Percentiles rank a stretch among this genome's conserved stretches.
phyloP scores from a whole-genome alignment of 2,113 vertebrate genomes.

The Naja naja region DNA sequence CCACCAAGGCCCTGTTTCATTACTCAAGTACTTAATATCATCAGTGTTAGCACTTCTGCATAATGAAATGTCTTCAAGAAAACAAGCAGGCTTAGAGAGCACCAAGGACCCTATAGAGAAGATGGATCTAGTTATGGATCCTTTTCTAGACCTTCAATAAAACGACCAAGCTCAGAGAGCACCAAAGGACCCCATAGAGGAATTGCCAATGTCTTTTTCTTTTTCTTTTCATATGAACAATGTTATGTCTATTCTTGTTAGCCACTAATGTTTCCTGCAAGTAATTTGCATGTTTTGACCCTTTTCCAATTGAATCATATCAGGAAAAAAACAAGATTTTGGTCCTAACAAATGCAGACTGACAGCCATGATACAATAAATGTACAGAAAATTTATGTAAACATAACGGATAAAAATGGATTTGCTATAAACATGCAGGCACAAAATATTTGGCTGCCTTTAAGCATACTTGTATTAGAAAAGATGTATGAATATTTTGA shows the following conservation, averaged over 20 bases:
- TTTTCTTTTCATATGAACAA: conserved; percentile 21
- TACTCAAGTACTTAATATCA: neutral
- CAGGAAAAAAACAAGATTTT: conserved; percentile 30
- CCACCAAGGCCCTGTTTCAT: too few species aligned
- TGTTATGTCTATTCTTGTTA: conserved; percentile 45
- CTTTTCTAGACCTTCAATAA: neutral
- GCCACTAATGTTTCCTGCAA: conserved; percentile 30
- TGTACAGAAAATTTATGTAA: conserved; percentile 60
- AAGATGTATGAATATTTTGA: conserved; percentile 58
- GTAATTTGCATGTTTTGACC: conserved; percentile 52
- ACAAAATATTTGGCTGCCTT: conserved; percentile 50
- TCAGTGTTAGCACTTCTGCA: neutral
- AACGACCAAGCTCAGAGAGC: neutral
- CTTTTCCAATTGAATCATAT: conserved; percentile 51
- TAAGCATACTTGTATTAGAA: conserved; percentile 39
- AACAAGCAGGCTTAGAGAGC: neutral
- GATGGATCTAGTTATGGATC: too few species aligned
- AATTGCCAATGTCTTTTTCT: conserved; percentile 30
- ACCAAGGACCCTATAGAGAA: neutral
- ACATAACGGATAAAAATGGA: conserved; percentile 53
- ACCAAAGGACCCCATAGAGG: neutral
- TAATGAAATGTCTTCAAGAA: neutral
- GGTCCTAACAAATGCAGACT: conserved; percentile 59
- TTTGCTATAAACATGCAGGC: conserved; percentile 57
- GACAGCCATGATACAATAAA: conserved; percentile 55